These are phyloP conservation scores for Typhlichthys eigenmanni DNA, from an alignment of 2,797 vertebrate genomes.

Conservation along the genomic window DNA sequence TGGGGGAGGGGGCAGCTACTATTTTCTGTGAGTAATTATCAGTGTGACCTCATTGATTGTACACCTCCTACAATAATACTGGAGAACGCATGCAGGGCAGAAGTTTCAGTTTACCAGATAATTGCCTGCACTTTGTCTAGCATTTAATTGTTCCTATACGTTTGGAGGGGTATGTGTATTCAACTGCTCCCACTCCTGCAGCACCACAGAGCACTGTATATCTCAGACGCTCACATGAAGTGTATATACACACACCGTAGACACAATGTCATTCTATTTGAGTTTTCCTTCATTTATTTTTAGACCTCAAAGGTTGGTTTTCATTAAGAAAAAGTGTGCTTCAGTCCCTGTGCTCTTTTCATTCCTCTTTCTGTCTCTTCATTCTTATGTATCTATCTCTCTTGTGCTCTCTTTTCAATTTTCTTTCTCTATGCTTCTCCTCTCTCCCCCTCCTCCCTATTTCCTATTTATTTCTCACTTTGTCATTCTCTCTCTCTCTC, in stretches of 20 bases:
- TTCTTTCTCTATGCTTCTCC: background rate
- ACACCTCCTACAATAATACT: slow-evolving; percentile 28
- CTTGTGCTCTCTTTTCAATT: slow-evolving; percentile 20
- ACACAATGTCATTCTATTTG: slow-evolving; percentile 50
- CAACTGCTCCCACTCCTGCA: slow-evolving; percentile 13
- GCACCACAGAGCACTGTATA: background rate
- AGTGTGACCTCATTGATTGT: slow-evolving; percentile 18
- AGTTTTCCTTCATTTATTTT: slow-evolving; percentile 74
- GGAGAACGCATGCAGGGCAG: slow-evolving; percentile 18
- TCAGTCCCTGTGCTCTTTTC: slow-evolving; percentile 40
- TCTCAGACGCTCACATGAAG: background rate
- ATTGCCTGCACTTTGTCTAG: slow-evolving; percentile 53
- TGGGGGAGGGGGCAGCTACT: too few relatives aligned
- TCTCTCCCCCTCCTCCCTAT: slow-evolving; percentile 19
- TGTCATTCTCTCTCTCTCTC: slow-evolving; percentile 4
- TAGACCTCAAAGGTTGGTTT: slow-evolving; percentile 72
- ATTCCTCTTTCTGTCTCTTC: slow-evolving; percentile 33
- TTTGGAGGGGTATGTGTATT: slow-evolving; percentile 25
- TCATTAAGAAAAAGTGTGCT: slow-evolving; percentile 55
- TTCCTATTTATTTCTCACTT: slow-evolving; percentile 13
- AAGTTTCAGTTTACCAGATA: slow-evolving; percentile 43
- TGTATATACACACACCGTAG: background rate
- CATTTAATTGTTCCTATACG: slow-evolving; percentile 49
- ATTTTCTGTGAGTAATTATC: slow-evolving; percentile 25
- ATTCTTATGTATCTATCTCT: slow-evolving; percentile 25